These are phyloP conservation scores for Yponomeuta plumbellus DNA, from an alignment of 2,888 invertebrate species.

Conservation along the genomic window DNA sequence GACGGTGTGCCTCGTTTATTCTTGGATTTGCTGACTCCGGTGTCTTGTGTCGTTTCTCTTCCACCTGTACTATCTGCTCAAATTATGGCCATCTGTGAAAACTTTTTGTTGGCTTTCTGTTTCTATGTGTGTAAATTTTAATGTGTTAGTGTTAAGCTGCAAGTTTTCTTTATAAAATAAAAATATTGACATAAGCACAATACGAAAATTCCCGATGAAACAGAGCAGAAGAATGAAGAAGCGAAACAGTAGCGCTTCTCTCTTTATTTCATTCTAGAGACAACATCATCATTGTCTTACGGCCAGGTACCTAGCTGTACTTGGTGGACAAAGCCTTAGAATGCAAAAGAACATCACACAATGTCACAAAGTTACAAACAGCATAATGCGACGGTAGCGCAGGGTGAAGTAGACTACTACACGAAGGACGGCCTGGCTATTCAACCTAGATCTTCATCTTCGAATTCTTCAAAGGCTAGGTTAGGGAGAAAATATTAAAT, in stretches of 20 bases:
- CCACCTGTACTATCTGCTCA: no score
- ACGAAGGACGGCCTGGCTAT: neutral
- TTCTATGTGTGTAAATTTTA: no score
- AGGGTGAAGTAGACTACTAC: neutral
- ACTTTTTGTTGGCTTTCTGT: no score
- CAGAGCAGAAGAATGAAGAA: neutral
- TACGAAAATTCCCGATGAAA: neutral
- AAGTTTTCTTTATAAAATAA: no score
- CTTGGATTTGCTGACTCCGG: no score
- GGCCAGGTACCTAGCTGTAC: neutral
- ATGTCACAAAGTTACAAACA: neutral
- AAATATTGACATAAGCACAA: neutral
- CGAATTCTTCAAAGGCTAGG: no score
- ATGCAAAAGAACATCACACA: neutral
- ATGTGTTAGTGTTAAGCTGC: no score
- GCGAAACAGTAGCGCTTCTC: neutral
- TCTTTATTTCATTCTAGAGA: neutral
- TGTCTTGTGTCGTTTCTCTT: no score
- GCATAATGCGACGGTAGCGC: neutral
- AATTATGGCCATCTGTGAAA: no score
- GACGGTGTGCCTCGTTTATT: no score
- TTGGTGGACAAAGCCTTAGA: neutral
- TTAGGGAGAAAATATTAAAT: no score
- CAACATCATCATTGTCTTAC: neutral
- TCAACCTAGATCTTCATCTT: no score